Conservation (phyloP, 2,888 invertebrate genomes). For the Thymelicus lineola region DNA sequence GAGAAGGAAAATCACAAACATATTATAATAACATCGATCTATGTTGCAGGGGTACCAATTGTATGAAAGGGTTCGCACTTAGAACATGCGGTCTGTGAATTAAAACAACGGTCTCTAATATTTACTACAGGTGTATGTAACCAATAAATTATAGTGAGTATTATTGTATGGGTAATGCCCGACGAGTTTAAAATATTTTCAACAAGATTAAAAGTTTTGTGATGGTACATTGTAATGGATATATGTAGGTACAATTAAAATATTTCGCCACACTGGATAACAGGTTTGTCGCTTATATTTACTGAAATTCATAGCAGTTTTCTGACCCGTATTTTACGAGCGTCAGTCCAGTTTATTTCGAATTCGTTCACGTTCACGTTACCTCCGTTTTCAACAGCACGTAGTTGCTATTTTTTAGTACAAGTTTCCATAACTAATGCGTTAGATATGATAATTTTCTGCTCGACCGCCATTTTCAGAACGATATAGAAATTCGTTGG, state of each 20-base stretch:
- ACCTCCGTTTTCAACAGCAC: conserved; percentile 10
- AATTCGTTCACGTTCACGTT: conserved; percentile 11
- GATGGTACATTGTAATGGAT: too few species aligned
- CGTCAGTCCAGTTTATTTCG: conserved; percentile 3
- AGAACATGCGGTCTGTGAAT: too few species aligned
- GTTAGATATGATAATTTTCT: conserved; percentile 2
- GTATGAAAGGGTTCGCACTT: too few species aligned
- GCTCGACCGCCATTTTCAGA: background rate
- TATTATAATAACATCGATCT: too few species aligned
- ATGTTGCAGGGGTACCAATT: too few species aligned
- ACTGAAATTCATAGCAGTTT: background rate
- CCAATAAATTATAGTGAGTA: too few species aligned
- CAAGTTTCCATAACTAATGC: conserved; percentile 14
- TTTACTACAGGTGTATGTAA: too few species aligned
- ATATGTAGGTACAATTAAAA: background rate
- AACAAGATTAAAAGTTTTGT: too few species aligned
- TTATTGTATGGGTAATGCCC: too few species aligned
- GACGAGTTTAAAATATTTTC: too few species aligned
- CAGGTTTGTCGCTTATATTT: background rate
- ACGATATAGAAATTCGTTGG: background rate
- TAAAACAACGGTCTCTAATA: too few species aligned
- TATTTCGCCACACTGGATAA: background rate
- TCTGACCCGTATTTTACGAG: background rate
- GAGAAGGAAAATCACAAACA: too few species aligned
- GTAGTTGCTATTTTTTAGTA: conserved; percentile 16